Evolutionary conservation across 1,140 invertebrate species (phyloP).

Genomic region (Hetaerina americana): DNA sequence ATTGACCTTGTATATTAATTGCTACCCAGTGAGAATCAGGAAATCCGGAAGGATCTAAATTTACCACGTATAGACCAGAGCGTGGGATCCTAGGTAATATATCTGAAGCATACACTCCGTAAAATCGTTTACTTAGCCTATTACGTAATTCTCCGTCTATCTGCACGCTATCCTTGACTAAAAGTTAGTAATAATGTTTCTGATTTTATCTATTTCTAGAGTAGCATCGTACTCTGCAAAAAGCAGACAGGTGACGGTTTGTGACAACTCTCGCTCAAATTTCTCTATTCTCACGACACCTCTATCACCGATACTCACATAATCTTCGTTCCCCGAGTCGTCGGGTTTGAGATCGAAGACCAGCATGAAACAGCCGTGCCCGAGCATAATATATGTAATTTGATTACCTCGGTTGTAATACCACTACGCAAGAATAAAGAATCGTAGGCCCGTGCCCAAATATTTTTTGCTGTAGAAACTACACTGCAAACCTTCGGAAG

Average conservation of each 20-base stretch:
- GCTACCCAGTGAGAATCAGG: background rate
- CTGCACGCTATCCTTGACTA: background rate
- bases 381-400: background rate
- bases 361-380: background rate
- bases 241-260: background rate
- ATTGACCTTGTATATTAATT: no score
- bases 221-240: background rate
- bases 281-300: no score
- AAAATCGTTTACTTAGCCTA: background rate
- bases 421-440: background rate
- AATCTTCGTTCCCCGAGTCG: background rate
- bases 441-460: background rate
- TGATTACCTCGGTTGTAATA: background rate
- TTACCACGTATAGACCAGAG: background rate
- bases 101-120: background rate
- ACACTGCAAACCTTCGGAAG: background rate
- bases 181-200: background rate
- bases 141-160: background rate
- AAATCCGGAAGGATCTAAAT: background rate
- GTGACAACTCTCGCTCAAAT: background rate
- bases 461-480: background rate
- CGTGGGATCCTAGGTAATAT: background rate
- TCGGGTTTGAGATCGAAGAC: background rate
- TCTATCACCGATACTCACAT: background rate
- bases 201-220: background rate